These are phyloP conservation scores for Atrina japonica DNA, from an alignment of 2,888 invertebrate species.

Conservation along the genomic window DNA sequence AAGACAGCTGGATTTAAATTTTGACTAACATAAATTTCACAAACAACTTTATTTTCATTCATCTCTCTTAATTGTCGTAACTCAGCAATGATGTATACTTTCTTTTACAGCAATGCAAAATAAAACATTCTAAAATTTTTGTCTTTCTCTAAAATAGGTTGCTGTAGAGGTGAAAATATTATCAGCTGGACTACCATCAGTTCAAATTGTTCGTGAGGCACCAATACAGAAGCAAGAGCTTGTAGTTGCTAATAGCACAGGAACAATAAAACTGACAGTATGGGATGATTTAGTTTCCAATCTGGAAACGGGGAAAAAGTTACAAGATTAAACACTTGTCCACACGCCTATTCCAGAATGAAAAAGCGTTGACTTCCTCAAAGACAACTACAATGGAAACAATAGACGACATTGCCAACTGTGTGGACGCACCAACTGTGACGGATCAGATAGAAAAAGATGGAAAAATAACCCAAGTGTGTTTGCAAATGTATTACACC, in stretches of 20 bases:
- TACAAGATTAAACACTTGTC: too few species aligned
- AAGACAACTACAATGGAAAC: background rate
- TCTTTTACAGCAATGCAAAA: too few species aligned
- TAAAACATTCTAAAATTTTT: too few species aligned
- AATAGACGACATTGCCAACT: background rate
- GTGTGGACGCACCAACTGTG: background rate
- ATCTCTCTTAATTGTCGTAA: too few species aligned
- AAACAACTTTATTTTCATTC: too few species aligned
- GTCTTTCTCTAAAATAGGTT: conserved; percentile 5
- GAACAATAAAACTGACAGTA: too few species aligned
- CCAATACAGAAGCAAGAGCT: conserved; percentile 5
- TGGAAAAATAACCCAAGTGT: conserved; percentile 5
- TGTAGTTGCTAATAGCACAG: conserved; percentile 1
- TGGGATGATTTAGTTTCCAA: too few species aligned
- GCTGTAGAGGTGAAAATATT: conserved; percentile 5
- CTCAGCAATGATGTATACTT: too few species aligned
- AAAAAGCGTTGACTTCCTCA: background rate
- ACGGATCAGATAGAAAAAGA: background rate
- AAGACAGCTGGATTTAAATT: too few species aligned
- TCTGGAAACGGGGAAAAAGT: too few species aligned
- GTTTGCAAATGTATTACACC: too few species aligned
- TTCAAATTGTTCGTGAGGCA: conserved; percentile 2
- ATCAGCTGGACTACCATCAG: conserved; percentile 2
- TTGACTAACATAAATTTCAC: too few species aligned
- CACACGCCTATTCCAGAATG: conserved; percentile 1